Conservation (phyloP, 2,888 invertebrate genomes). For the Plemyria rubiginata region DNA sequence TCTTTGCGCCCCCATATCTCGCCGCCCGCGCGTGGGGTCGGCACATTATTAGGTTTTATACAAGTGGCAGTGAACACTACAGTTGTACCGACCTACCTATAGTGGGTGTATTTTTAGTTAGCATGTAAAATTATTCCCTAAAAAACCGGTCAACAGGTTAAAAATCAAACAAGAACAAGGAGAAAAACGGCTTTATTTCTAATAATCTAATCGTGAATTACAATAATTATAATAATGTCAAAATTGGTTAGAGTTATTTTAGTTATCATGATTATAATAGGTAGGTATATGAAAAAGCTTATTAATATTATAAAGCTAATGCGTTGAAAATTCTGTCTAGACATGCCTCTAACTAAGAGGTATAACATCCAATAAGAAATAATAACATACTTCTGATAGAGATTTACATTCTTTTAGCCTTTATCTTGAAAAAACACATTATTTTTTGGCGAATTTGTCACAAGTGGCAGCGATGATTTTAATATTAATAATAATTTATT, state of each 20-base stretch:
- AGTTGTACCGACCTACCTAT: too few species aligned
- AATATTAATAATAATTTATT: too few species aligned
- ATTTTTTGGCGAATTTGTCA: neutral
- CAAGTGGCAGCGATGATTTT: too few species aligned
- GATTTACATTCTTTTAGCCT: neutral
- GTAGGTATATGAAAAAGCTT: slow-evolving; percentile 6
- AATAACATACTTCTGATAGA: neutral
- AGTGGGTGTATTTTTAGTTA: too few species aligned
- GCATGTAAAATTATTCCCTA: too few species aligned
- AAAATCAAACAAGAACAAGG: neutral
- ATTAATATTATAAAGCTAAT: neutral
- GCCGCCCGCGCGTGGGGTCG: too few species aligned
- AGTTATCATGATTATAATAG: slow-evolving; percentile 16
- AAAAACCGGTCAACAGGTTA: too few species aligned
- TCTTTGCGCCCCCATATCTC: too few species aligned
- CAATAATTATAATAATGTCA: slow-evolving; percentile 16
- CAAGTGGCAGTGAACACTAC: too few species aligned
- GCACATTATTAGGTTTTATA: too few species aligned
- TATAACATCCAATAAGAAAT: neutral
- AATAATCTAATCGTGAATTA: slow-evolving; percentile 12
- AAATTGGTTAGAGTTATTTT: slow-evolving; percentile 15
- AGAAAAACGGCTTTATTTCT: slow-evolving; percentile 22
- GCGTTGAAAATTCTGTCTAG: neutral
- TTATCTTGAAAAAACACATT: neutral
- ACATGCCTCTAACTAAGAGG: neutral